Percentiles rank a stretch among this genome's conserved stretches.
phyloP scores from a whole-genome alignment of 2,113 vertebrate genomes.

The Semicossyphus pulcher region DNA sequence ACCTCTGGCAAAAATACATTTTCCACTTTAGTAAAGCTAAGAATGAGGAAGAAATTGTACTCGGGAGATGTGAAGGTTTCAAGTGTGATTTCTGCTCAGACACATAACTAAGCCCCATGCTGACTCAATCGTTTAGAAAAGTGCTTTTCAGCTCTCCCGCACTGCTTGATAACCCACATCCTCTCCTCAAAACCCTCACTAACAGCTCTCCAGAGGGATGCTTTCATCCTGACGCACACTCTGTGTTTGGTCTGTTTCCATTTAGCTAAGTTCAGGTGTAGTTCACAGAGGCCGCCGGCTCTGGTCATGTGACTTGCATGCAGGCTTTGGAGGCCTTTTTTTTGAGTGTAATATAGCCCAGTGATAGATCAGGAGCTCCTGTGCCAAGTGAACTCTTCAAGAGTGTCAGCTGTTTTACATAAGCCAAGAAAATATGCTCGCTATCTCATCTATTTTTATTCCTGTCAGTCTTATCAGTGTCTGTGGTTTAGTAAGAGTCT shows the following conservation, averaged over 20 bases:
- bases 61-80: constrained; percentile 1
- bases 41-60: constrained; percentile 9
- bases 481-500: constrained; percentile 47
- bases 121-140: constrained; percentile 53
- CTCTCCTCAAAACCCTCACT: constrained; percentile 59
- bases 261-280: constrained; percentile 83
- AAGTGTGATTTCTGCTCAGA: constrained; percentile 36
- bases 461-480: constrained; percentile 56
- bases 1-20: neutral
- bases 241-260: constrained; percentile 82
- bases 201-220: constrained; percentile 76
- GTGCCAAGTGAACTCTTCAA: constrained; percentile 47
- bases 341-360: constrained; percentile 62
- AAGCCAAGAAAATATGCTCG: constrained; percentile 39
- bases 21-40: constrained; percentile 8
- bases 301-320: constrained; percentile 68
- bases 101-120: constrained; percentile 47
- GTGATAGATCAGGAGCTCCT: constrained; percentile 57
- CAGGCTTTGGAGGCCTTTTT: constrained; percentile 61
- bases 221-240: constrained; percentile 81
- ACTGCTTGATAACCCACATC: constrained; percentile 69
- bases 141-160: constrained; percentile 54
- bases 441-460: constrained; percentile 54
- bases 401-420: constrained; percentile 49
- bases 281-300: constrained; percentile 76